These are phyloP conservation scores for Thereuonema tuberculata DNA, from an alignment of 1,140 invertebrate species.

Conservation along the genomic window DNA sequence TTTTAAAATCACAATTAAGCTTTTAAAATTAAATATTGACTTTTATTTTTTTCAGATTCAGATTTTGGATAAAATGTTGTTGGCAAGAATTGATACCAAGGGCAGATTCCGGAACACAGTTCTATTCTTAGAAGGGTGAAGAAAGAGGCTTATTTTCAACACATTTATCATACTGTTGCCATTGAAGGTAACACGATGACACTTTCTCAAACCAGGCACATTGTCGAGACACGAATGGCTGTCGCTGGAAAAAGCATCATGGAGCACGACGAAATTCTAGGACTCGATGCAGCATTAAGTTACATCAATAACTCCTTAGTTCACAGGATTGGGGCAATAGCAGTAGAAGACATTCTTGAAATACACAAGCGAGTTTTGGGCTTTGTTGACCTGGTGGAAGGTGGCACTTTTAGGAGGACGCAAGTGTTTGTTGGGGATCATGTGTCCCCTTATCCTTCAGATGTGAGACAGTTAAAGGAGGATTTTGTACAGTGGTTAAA, in stretches of 20 bases:
- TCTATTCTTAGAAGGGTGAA: slow-evolving; percentile 69
- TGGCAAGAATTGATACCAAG: too few relatives aligned
- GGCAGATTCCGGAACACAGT: slow-evolving; percentile 62
- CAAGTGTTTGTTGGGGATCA: too few relatives aligned
- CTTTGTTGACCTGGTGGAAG: slow-evolving; percentile 36
- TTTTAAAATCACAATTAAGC: too few relatives aligned
- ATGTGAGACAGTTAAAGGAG: too few relatives aligned
- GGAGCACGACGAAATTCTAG: slow-evolving; percentile 93
- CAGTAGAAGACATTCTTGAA: slow-evolving; percentile 73
- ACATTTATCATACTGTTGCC: slow-evolving; percentile 93
- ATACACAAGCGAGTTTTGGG: slow-evolving; percentile 87
- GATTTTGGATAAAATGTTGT: too few relatives aligned
- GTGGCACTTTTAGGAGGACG: too few relatives aligned
- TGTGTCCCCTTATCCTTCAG: too few relatives aligned
- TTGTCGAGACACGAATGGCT: slow-evolving; percentile 84
- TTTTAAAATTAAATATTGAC: too few relatives aligned
- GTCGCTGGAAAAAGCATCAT: slow-evolving; percentile 86
- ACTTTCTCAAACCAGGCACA: slow-evolving; percentile 75
- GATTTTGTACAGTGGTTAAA: too few relatives aligned
- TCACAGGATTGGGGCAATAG: slow-evolving; percentile 47
- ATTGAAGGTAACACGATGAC: slow-evolving; percentile 97
- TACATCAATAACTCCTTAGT: slow-evolving; percentile 87
- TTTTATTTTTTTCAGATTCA: too few relatives aligned
- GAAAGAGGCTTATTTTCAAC: slow-evolving; percentile 83
- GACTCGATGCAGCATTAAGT: slow-evolving; percentile 85